phyloP scores from a whole-genome alignment of 2,113 vertebrate genomes.

The Oceanodroma tethys region DNA sequence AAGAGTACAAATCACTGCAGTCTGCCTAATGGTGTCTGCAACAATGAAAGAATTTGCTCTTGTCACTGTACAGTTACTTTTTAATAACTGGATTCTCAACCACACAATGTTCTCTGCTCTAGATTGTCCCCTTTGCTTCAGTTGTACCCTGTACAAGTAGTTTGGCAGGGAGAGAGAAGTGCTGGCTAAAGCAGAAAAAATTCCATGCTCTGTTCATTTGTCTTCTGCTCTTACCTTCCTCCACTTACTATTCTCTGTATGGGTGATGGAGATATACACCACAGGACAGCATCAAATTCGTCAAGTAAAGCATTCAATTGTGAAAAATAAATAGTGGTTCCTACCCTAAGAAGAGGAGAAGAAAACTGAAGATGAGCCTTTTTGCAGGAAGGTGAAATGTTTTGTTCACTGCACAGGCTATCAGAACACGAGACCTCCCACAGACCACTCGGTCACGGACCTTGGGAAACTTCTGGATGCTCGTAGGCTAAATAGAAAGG shows the following conservation, averaged over 20 bases:
- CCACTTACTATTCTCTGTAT: neutral
- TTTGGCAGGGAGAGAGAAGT: neutral
- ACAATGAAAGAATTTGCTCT: neutral
- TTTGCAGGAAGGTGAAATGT: neutral
- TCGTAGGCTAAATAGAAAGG: neutral
- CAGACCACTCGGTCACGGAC: neutral
- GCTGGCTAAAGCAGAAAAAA: neutral
- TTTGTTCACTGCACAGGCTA: neutral
- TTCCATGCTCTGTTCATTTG: neutral
- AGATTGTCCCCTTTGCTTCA: neutral
- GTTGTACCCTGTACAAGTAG: neutral
- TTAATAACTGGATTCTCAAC: neutral
- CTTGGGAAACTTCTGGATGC: neutral
- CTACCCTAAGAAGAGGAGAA: neutral
- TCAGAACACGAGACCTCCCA: fast-evolving
- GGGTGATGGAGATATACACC: neutral
- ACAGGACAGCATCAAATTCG: neutral
- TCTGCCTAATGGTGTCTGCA: neutral
- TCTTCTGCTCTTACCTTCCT: neutral
- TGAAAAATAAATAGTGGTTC: neutral
- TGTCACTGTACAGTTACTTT: neutral
- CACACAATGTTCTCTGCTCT: neutral
- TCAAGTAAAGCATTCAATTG: neutral
- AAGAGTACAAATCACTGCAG: neutral
- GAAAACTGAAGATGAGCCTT: neutral